These are phyloP conservation scores for Morus bassanus DNA, from an alignment of 2,797 vertebrate species.

Conservation along the genomic window DNA sequence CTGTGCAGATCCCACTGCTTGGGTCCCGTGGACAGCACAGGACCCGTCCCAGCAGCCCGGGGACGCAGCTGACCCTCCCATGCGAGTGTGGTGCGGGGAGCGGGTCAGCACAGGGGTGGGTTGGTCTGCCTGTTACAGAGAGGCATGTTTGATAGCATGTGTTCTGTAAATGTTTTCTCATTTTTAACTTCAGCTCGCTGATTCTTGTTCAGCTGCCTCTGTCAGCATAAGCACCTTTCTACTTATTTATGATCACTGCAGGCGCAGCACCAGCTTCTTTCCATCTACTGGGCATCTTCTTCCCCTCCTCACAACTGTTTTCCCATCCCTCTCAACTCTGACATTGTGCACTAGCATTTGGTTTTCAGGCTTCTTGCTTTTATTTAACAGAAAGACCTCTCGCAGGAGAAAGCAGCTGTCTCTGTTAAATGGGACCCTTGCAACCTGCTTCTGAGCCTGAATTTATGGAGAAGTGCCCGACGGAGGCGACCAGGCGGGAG, in stretches of 20 bases:
- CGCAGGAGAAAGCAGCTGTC: background rate
- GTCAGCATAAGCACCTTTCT: background rate
- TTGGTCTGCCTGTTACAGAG: background rate
- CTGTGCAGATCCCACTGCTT: too few species aligned
- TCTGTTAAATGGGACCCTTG: background rate
- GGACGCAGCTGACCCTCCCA: background rate
- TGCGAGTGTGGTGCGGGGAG: rapidly evolving
- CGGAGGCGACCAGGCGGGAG: background rate
- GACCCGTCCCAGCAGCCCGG: rapidly evolving
- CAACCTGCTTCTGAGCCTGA: background rate
- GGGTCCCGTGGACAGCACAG: background rate
- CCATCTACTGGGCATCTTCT: background rate
- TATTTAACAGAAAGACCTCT: background rate
- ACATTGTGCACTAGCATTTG: background rate
- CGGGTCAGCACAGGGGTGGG: background rate
- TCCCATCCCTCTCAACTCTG: background rate
- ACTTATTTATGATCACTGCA: background rate
- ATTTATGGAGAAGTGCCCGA: background rate
- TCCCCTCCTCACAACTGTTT: background rate
- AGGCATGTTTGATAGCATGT: background rate
- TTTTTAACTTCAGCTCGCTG: background rate
- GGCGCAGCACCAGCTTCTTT: background rate
- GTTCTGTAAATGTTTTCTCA: background rate
- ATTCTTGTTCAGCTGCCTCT: background rate
- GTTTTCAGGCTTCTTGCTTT: background rate